A percentile compares a stretch with the other conserved stretches of the same genome.
These are phyloP conservation scores for Tinea pellionella DNA, from an alignment of 2,888 invertebrate genomes.

Conservation along the genomic window DNA sequence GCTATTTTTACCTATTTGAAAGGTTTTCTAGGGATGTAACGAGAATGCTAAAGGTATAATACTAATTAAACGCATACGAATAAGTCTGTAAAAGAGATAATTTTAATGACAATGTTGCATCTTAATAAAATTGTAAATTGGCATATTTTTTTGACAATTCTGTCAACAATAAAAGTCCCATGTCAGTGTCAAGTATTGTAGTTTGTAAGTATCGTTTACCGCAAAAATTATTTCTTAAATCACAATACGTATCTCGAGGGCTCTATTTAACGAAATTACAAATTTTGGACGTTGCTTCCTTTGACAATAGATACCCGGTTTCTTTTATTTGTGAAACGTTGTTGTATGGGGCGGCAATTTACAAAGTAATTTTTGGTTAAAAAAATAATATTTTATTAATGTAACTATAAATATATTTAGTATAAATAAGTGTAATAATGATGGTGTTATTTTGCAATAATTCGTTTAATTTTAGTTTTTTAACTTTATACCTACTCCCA, in stretches of 20 bases:
- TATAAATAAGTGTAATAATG: too few relatives aligned
- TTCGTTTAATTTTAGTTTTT: too few relatives aligned
- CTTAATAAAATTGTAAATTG: not conserved
- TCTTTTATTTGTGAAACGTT: not conserved
- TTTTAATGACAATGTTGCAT: not conserved
- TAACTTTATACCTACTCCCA: too few relatives aligned
- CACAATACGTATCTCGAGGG: constrained; percentile 43
- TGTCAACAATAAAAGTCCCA: constrained; percentile 25
- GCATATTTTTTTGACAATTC: not conserved
- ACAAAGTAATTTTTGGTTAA: not conserved
- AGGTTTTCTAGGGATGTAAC: too few relatives aligned
- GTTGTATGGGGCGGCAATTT: not conserved
- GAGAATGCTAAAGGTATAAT: too few relatives aligned
- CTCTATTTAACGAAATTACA: constrained; percentile 65
- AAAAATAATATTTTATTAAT: too few relatives aligned
- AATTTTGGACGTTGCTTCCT: constrained; percentile 33
- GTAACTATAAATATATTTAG: too few relatives aligned
- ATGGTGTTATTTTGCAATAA: too few relatives aligned
- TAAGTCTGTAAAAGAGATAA: not conserved
- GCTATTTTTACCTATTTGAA: too few relatives aligned
- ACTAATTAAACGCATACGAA: too few relatives aligned
- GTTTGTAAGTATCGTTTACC: constrained; percentile 56
- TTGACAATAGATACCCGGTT: constrained; percentile 26
- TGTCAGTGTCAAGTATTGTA: constrained; percentile 55
- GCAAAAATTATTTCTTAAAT: constrained; percentile 56